Conservation (phyloP, 2,888 invertebrate genomes). For the Rambutsinella grinnellia region DNA sequence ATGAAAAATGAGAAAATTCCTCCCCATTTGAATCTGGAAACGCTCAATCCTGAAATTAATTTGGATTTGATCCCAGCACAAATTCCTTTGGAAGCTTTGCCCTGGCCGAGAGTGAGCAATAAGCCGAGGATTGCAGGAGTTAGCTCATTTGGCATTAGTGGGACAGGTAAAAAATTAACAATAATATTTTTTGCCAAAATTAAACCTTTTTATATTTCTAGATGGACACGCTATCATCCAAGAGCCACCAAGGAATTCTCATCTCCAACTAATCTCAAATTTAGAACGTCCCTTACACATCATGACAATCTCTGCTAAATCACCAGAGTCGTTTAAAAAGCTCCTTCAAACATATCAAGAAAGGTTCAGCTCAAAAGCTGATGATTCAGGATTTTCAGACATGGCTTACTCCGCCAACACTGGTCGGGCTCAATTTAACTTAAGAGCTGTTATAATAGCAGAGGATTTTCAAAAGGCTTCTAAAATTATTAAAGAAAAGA, state of each 20-base stretch:
- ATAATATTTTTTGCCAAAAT: too few species aligned
- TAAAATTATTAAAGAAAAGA: constrained; percentile 9
- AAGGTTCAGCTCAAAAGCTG: constrained; percentile 13
- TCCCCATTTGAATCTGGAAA: constrained; percentile 45
- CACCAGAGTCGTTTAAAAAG: constrained; percentile 21
- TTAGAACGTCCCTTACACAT: constrained; percentile 22
- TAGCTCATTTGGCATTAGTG: constrained; percentile 36
- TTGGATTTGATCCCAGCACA: constrained; percentile 37
- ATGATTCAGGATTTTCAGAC: constrained; percentile 19
- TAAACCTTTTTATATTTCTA: too few species aligned
- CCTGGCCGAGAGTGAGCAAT: not conserved
- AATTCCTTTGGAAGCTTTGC: constrained; percentile 30
- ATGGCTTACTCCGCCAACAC: constrained; percentile 33
- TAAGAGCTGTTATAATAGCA: constrained; percentile 23
- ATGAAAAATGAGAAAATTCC: constrained; percentile 52
- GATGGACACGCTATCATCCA: constrained; percentile 39
- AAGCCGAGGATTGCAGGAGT: constrained; percentile 20
- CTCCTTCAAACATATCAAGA: constrained; percentile 12
- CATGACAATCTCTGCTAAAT: constrained; percentile 37
- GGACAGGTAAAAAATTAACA: too few species aligned
- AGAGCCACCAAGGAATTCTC: constrained; percentile 20
- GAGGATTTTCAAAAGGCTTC: constrained; percentile 19
- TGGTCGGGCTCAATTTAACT: constrained; percentile 29
- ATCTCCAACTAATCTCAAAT: not conserved
- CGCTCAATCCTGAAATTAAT: constrained; percentile 52